phyloP scores from a whole-genome alignment of 2,113 vertebrate species.

The Centropristis striata region DNA sequence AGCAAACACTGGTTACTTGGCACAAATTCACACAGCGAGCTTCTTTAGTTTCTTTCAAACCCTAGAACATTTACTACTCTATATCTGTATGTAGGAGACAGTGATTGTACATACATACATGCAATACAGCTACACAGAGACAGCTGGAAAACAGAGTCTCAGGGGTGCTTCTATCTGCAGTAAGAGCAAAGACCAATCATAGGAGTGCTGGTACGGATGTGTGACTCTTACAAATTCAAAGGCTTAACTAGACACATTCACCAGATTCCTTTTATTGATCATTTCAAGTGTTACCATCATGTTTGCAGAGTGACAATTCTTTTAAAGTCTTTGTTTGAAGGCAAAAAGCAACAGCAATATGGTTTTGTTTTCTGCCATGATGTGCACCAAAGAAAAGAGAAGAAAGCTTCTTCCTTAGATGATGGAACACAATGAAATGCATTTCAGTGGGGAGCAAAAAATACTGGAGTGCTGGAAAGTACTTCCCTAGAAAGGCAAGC shows the following conservation, averaged over 20 bases:
- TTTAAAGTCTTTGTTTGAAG: neutral
- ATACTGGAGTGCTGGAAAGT: neutral
- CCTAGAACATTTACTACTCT: neutral
- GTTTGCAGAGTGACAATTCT: neutral
- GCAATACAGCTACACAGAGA: neutral
- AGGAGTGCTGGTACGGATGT: neutral
- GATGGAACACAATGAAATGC: constrained; percentile 24
- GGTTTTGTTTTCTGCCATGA: neutral
- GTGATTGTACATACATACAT: neutral
- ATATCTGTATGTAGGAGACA: neutral
- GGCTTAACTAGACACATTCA: neutral
- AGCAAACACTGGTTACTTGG: neutral
- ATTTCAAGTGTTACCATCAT: neutral
- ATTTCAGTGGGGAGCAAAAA: constrained; percentile 3
- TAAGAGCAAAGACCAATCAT: neutral
- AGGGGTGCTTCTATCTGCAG: neutral
- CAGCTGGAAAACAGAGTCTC: neutral
- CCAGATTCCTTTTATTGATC: neutral
- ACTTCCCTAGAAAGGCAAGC: neutral
- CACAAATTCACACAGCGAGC: neutral
- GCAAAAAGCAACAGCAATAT: neutral
- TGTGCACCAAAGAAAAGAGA: constrained; percentile 1
- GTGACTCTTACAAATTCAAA: neutral
- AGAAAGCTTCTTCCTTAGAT: neutral
- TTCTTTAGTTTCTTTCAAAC: neutral